Evolutionary conservation across 2,113 vertebrate species (phyloP).

Genomic region (Papio anubis): DNA sequence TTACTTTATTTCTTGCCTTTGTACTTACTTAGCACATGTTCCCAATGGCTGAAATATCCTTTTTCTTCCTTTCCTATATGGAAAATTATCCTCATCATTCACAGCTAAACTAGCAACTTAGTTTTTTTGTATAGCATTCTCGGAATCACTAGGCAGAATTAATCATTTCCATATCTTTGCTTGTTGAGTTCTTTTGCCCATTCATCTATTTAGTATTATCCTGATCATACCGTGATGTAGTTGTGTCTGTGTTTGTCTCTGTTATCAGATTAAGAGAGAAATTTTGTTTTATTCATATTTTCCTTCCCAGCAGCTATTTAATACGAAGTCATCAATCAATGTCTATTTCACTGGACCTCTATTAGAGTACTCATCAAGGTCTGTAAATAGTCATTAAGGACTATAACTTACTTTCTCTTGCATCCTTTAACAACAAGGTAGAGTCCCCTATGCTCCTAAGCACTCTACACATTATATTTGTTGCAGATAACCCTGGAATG

Average conservation of each 20-base stretch:
- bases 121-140: not conserved
- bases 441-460: not conserved
- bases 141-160: not conserved
- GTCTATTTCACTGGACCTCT: not conserved
- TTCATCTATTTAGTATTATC: not conserved
- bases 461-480: not conserved
- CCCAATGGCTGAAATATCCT: not conserved
- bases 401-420: not conserved
- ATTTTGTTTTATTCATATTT: not conserved
- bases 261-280: not conserved
- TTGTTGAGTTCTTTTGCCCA: not conserved
- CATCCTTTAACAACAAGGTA: not conserved
- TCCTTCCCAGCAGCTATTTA: not conserved
- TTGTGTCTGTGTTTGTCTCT: not conserved
- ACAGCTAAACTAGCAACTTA: not conserved
- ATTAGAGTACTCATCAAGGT: not conserved
- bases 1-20: not conserved
- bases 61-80: not conserved
- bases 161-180: not conserved
- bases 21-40: not conserved
- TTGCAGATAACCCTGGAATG: not conserved
- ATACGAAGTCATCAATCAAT: not conserved
- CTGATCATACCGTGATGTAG: not conserved
- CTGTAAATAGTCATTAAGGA: not conserved
- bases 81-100: not conserved